These are phyloP conservation scores for Dendrolimus houi DNA, from an alignment of 2,888 invertebrate genomes.

Conservation along the genomic window DNA sequence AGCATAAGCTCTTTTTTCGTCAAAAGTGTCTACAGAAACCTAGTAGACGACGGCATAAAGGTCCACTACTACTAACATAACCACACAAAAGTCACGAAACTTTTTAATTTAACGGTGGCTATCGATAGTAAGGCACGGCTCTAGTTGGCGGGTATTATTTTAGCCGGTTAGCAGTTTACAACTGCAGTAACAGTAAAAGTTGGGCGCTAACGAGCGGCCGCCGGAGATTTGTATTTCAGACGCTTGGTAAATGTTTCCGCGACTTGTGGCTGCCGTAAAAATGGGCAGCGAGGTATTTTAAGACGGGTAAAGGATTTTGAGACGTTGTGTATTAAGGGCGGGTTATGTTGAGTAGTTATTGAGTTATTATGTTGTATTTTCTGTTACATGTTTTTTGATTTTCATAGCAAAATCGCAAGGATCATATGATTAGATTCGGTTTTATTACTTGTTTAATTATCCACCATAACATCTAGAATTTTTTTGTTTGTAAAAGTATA, in stretches of 20 bases:
- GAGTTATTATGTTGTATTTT: too few relatives aligned
- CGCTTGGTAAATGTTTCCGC: conserved; percentile 30
- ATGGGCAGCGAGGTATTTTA: neutral
- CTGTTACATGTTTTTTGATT: too few relatives aligned
- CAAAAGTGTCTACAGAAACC: too few relatives aligned
- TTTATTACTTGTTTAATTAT: too few relatives aligned
- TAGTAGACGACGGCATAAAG: neutral
- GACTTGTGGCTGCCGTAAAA: conserved; percentile 19
- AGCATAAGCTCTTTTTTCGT: too few relatives aligned
- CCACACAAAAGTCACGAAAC: neutral
- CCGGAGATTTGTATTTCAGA: conserved; percentile 37
- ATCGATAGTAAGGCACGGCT: neutral
- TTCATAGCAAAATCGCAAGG: too few relatives aligned
- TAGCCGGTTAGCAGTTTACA: conserved; percentile 40
- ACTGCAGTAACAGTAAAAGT: conserved; percentile 52
- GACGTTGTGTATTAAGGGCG: neutral
- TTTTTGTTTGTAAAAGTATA: too few relatives aligned
- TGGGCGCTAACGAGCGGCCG: conserved; percentile 39
- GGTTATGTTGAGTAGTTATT: too few relatives aligned
- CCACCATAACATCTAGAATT: too few relatives aligned
- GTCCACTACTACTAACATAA: neutral
- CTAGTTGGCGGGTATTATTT: conserved; percentile 28
- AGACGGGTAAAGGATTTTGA: neutral
- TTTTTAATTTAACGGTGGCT: neutral
- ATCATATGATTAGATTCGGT: too few relatives aligned